Evolutionary conservation across 2,888 invertebrate genomes (phyloP), one percentile per base, ranked within the genome.

Genomic region (Lagria hirta): DNA sequence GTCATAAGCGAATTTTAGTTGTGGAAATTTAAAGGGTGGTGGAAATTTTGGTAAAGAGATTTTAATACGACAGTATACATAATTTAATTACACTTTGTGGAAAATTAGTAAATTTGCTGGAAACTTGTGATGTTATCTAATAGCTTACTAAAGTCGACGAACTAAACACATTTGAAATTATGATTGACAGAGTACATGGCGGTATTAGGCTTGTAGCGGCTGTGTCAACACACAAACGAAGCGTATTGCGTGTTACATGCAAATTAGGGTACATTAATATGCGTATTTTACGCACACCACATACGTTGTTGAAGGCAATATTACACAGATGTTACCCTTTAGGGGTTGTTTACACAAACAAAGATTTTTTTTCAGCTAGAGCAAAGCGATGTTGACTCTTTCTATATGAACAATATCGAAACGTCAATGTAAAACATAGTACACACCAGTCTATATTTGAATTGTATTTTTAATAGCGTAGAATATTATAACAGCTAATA

Each of bases 231-330:
- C 54, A 54, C 42, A 53, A 52, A 51, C 55, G 48, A 46, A 55
- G 52, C 62, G 61, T 62, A 67, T 68, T 64, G 67, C 68, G 68
- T 69, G 69, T 69, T 66, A 69, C 69, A 71, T 70, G 71, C 71
- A 71, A 71, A 71, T 71, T 67, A 70, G 65, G 52, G 49, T 50
- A 51, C 67, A 71, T 71, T 70, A 71, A 68, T 70, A 69, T 70
- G 67, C 69, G 67, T 63, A 65, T 64, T 68, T 67, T 63, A 62
- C 64, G 63, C 64, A 58, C 64, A 65, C 63, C 64, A 61, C 62
- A 60, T 58, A 58, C 61, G 53, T 58, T 55, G 57, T 57, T 54
- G 51, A 52, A 43, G 55, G 62, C 57, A 63, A 63, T 60, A 55
- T 46, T 47, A 55, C 61, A 60, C 67, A 67, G 67, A 67, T 67